Conservation (phyloP, 2,113 vertebrate genomes). For the Polyodon spathula region DNA sequence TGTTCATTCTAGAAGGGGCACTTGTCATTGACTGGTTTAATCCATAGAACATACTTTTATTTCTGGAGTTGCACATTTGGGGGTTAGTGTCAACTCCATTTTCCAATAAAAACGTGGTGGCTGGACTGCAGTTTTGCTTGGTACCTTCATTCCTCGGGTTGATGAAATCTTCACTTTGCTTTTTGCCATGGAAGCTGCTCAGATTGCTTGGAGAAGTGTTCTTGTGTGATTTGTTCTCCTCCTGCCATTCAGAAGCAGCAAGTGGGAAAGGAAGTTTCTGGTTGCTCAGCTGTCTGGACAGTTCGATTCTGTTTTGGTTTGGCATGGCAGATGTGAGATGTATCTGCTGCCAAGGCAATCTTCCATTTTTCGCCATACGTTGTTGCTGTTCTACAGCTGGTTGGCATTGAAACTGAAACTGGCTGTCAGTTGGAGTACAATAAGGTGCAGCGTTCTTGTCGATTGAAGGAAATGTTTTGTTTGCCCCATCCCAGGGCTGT, state of each 20-base stretch:
- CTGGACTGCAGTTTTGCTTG: conserved; percentile 43
- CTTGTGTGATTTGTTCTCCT: conserved; percentile 57
- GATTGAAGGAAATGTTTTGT: conserved; percentile 59
- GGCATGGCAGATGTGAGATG: conserved; percentile 53
- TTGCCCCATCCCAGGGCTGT: conserved; percentile 71
- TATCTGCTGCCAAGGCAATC: conserved; percentile 75
- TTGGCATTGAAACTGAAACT: conserved; percentile 69
- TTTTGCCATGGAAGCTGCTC: conserved; percentile 48
- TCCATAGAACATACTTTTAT: conserved; percentile 68
- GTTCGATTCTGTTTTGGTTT: conserved; percentile 60
- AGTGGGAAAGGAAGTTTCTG: conserved; percentile 69
- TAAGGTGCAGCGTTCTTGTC: conserved; percentile 65
- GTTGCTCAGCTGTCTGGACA: conserved; percentile 62
- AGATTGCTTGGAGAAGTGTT: conserved; percentile 42
- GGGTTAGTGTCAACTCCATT: conserved; percentile 55
- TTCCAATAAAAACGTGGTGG: conserved; percentile 47
- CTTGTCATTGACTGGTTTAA: conserved; percentile 57
- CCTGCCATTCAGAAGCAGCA: conserved; percentile 66
- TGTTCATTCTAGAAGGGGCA: conserved; percentile 49
- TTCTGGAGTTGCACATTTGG: conserved; percentile 60
- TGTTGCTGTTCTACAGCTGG: conserved; percentile 62
- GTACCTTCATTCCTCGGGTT: conserved; percentile 53
- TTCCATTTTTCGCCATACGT: conserved; percentile 57
- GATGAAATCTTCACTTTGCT: conserved; percentile 50
- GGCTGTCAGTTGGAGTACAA: conserved; percentile 45